A percentile compares a stretch with the other conserved stretches of the same genome.
These are phyloP conservation scores for Eospalax fontanierii DNA, from an alignment of 2,797 vertebrate genomes.

Conservation along the genomic window DNA sequence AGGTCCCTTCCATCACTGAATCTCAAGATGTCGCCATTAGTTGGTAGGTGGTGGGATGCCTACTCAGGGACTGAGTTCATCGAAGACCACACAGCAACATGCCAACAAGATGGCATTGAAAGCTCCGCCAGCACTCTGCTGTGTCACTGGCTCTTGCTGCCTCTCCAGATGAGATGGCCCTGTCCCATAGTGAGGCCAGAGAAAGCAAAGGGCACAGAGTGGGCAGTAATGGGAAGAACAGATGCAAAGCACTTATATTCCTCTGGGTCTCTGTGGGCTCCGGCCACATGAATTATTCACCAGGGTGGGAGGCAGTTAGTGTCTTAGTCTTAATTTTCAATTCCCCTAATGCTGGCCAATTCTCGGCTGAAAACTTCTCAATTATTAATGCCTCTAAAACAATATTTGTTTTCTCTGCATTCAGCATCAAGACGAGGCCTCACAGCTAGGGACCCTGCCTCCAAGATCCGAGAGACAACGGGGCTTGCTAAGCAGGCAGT, in stretches of 20 bases:
- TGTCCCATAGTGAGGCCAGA: neutral
- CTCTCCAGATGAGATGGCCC: neutral
- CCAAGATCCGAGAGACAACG: constrained; percentile 78
- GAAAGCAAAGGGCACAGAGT: rapidly evolving
- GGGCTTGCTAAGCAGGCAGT: too few relatives aligned
- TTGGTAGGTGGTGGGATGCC: neutral
- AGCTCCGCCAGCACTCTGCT: neutral
- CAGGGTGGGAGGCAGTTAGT: constrained; percentile 87
- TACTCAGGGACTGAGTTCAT: neutral
- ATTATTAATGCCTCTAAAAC: constrained; percentile 91
- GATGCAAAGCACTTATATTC: constrained; percentile 72
- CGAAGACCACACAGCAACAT: neutral
- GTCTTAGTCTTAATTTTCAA: constrained; percentile 90
- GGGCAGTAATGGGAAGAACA: neutral
- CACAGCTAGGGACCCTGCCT: constrained; percentile 77
- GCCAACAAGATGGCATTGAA: rapidly evolving
- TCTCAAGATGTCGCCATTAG: neutral
- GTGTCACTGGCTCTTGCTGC: neutral
- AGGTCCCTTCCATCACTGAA: neutral
- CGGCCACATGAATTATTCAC: constrained; percentile 88
- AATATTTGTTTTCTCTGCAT: constrained; percentile 90
- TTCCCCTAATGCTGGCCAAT: constrained; percentile 88
- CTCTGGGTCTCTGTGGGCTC: constrained; percentile 80
- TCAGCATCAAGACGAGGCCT: constrained; percentile 84
- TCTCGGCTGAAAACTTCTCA: constrained; percentile 88